Evolutionary conservation across 1,140 invertebrate genomes (phyloP).

Genomic region (Philaenus spumarius): DNA sequence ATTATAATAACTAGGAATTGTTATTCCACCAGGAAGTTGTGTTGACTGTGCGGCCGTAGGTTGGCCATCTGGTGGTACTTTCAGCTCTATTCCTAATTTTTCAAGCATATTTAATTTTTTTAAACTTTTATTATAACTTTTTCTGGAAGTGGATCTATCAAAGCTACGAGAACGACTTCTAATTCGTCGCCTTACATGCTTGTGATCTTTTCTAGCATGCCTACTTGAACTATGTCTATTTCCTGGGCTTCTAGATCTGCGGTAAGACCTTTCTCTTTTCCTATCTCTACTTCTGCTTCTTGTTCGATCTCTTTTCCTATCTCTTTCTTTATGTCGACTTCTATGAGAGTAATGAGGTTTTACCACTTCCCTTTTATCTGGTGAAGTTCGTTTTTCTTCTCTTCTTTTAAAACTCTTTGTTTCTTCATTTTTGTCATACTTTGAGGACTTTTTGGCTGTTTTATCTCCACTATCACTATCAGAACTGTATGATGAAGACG

Average conservation of each 20-base stretch:
- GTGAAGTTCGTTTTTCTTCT: background rate
- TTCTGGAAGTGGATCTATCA: constrained; percentile 5
- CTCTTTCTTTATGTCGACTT: background rate
- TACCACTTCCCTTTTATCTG: background rate
- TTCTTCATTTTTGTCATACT: constrained; percentile 1
- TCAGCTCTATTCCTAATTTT: constrained; percentile 32
- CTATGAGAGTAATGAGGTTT: background rate
- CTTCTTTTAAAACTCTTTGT: background rate
- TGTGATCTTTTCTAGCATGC: constrained; percentile 7
- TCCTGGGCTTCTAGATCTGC: constrained; percentile 3
- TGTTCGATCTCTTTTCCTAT: constrained; percentile 1
- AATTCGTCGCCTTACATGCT: background rate
- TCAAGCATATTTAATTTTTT: constrained; percentile 25
- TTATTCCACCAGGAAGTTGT: background rate
- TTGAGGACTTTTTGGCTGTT: background rate
- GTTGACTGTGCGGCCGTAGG: too few relatives aligned
- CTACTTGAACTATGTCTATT: background rate
- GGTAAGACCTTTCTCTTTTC: background rate
- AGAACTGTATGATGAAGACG: background rate
- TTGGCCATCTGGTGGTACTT: constrained; percentile 24
- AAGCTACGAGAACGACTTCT: constrained; percentile 11
- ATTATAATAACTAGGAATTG: constrained; percentile 66
- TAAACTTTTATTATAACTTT: background rate
- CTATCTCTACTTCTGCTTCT: background rate
- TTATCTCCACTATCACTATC: background rate